Conservation (phyloP, 2,797 vertebrate genomes). For the Furcifer pardalis region DNA sequence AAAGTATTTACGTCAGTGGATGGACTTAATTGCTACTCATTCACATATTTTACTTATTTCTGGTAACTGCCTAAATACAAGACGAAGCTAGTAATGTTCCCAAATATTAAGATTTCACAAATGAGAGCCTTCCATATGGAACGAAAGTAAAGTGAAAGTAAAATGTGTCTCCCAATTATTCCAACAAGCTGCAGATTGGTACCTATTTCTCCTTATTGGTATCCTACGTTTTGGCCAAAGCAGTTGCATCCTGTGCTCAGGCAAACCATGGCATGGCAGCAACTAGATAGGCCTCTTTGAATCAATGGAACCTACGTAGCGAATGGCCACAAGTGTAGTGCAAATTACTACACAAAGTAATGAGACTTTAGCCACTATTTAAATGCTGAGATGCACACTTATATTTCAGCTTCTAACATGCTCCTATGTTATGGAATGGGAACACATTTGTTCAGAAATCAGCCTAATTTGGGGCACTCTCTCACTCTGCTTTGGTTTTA, state of each 20-base stretch:
- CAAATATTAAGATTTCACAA: not conserved
- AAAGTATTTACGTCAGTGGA: not conserved
- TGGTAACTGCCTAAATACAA: not conserved
- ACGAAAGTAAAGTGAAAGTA: not conserved
- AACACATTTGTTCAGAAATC: not conserved
- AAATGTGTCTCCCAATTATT: not conserved
- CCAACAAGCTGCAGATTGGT: not conserved
- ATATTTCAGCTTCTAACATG: not conserved
- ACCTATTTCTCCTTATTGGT: not conserved
- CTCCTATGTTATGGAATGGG: not conserved
- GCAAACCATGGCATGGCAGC: too few relatives aligned
- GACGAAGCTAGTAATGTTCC: not conserved
- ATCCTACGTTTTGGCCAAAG: not conserved
- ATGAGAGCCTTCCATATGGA: not conserved
- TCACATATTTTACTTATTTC: not conserved
- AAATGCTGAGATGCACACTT: not conserved
- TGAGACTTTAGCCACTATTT: too few relatives aligned
- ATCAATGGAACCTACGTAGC: too few relatives aligned
- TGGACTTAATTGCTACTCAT: not conserved
- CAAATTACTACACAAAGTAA: too few relatives aligned
- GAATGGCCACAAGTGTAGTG: too few relatives aligned
- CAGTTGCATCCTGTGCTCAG: not conserved
- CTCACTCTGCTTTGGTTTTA: not conserved
- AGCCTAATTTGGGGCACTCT: not conserved
- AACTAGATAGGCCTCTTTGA: too few relatives aligned